Percentiles rank a stretch among this genome's conserved stretches.
These are phyloP conservation scores for Pycnomerus fuliginosus DNA, from an alignment of 2,888 invertebrate species.

Conservation along the genomic window DNA sequence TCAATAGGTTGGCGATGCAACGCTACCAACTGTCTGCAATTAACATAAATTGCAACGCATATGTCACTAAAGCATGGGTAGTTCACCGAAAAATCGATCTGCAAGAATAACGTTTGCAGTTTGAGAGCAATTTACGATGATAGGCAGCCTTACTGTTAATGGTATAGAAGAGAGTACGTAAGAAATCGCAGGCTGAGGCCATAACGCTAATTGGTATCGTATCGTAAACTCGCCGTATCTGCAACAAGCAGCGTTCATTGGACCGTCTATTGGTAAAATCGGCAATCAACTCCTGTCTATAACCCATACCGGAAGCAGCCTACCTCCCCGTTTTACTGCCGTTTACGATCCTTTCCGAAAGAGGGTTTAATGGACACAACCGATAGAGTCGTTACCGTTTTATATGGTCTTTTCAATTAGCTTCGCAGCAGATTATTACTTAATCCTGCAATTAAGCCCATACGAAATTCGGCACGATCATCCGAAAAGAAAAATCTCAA, in stretches of 20 bases:
- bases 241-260: slow-evolving; percentile 41
- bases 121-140: slow-evolving; percentile 21
- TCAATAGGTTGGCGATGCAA: slow-evolving; percentile 40
- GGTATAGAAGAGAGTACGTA: slow-evolving; percentile 21
- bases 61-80: too few species aligned
- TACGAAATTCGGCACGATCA: too few species aligned
- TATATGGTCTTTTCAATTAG: slow-evolving; percentile 26
- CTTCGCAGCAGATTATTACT: slow-evolving; percentile 20
- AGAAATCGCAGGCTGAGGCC: slow-evolving; percentile 29
- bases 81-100: too few species aligned
- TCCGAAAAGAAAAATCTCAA: too few species aligned
- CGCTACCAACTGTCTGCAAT: slow-evolving; percentile 48
- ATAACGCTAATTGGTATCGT: slow-evolving; percentile 46
- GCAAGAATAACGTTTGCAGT: slow-evolving; percentile 1
- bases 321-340: slow-evolving; percentile 26
- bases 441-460: too few species aligned
- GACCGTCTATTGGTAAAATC: slow-evolving; percentile 42
- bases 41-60: slow-evolving; percentile 42
- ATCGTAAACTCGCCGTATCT: slow-evolving; percentile 45
- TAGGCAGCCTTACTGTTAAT: slow-evolving; percentile 19
- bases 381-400: slow-evolving; percentile 27
- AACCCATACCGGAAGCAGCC: slow-evolving; percentile 31
- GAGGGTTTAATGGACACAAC: slow-evolving; percentile 25
- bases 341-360: slow-evolving; percentile 26
- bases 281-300: slow-evolving; percentile 44